phyloP scores from a whole-genome alignment of 2,888 invertebrate species.

The Hypselothyrea guttata region DNA sequence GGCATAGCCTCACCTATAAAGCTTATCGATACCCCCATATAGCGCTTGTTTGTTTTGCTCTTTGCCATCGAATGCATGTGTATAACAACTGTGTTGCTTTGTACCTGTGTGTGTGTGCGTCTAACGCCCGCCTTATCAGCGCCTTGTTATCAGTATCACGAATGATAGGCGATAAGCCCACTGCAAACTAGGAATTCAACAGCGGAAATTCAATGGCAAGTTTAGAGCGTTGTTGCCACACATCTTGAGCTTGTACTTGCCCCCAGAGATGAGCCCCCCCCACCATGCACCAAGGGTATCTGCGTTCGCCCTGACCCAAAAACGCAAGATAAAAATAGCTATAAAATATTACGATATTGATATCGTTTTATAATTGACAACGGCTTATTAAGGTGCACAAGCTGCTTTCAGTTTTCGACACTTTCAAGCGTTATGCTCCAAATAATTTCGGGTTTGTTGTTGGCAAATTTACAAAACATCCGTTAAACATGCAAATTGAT shows the following conservation, averaged over 20 bases:
- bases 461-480: too few relatives aligned
- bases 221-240: constrained; percentile 28
- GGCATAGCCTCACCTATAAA: constrained; percentile 21
- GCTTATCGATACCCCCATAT: constrained; percentile 36
- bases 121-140: constrained; percentile 38
- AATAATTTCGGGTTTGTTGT: too few relatives aligned
- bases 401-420: too few relatives aligned
- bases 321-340: constrained; percentile 23
- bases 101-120: constrained; percentile 13
- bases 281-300: constrained; percentile 17
- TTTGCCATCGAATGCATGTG: constrained; percentile 18
- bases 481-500: too few relatives aligned
- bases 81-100: constrained; percentile 4
- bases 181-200: constrained; percentile 20
- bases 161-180: constrained; percentile 34
- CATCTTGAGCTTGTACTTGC: constrained; percentile 20
- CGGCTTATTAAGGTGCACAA: constrained; percentile 1
- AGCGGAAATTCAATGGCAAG: constrained; percentile 69
- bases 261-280: constrained; percentile 14
- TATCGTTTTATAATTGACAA: constrained; percentile 13
- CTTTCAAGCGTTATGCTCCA: too few relatives aligned
- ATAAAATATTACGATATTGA: constrained; percentile 6
- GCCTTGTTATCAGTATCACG: constrained; percentile 3
- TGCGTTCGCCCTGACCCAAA: constrained; percentile 33
- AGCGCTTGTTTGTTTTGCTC: constrained; percentile 50